A percentile compares a stretch with the other conserved stretches of the same genome.
These are phyloP conservation scores for Sesia bembeciformis DNA, from an alignment of 2,888 invertebrate species.

Conservation along the genomic window DNA sequence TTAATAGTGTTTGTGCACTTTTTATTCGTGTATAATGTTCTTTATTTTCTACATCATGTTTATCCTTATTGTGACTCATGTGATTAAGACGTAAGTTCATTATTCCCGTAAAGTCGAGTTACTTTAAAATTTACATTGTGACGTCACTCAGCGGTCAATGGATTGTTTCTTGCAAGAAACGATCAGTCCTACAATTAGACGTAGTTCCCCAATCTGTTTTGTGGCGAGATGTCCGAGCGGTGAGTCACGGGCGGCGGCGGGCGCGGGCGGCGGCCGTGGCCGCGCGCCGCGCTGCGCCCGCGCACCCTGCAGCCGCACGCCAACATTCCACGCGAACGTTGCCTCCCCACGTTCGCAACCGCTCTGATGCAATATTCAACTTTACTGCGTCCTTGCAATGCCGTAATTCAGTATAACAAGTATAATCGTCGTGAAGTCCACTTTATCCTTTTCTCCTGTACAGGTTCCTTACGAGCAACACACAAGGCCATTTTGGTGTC, in stretches of 20 bases:
- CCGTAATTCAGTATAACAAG: conserved; percentile 72
- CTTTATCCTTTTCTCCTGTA: conserved; percentile 56
- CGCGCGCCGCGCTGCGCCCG: conserved; percentile 13
- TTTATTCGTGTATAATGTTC: no score
- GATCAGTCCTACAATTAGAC: conserved; percentile 31
- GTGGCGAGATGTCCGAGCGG: conserved; percentile 31
- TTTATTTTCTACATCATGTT: no score
- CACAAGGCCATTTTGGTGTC: conserved; percentile 58
- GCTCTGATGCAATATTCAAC: conserved; percentile 73
- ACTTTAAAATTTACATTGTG: conserved; percentile 11
- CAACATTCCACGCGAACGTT: conserved; percentile 67
- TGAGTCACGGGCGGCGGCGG: conserved; percentile 36
- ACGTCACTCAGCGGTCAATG: conserved; percentile 39
- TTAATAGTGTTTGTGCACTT: no score
- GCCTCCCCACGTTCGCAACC: conserved; percentile 57
- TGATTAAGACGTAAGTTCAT: no score
- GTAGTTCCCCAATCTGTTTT: conserved; percentile 51
- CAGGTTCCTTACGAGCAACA: conserved; percentile 41
- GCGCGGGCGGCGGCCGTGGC: conserved; percentile 21
- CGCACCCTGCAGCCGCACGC: conserved; percentile 25
- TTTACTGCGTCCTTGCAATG: conserved; percentile 74
- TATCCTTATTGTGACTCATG: no score
- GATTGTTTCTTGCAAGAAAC: conserved; percentile 25
- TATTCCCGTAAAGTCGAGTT: neutral
- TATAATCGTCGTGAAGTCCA: conserved; percentile 55